Evolutionary conservation across 1,140 invertebrate species (phyloP), one percentile per base, ranked within the genome.

Genomic region (Lanistes nyassanus): DNA sequence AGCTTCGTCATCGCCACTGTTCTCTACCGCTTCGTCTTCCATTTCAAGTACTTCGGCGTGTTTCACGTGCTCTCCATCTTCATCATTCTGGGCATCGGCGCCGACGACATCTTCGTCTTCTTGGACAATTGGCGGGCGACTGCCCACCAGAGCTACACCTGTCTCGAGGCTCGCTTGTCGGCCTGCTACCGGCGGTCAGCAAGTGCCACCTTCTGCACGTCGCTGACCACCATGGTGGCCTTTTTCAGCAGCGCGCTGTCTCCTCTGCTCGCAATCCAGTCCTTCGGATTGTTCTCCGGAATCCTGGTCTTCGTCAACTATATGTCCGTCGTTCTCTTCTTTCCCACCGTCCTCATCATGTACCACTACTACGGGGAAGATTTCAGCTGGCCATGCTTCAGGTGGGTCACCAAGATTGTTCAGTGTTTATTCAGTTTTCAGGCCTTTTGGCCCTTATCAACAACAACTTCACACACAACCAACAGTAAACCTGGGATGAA

Each of bases 291-390:
- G 2, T 87, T 87, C 72, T 76, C 84, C 23, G 83, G 80, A 21
- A 58, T 85, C 3, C 80, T 86, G 9, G 79, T 87, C n/a, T 51
- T 82, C 11, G 78, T 85, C 34, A 86, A 87, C 77, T 87, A 85
- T 56, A 37, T 86, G 9, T 84, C 84, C 9, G 81, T 84, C 47
- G 78, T 87, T 36, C n/a, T 82, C 13, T 88, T 84, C 70, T 86
- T 87, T 68, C 87, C 87, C n/a, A 77, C 81, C 6, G 81, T 84
- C 21, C 80, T 88, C 19, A 79, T 88, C 55, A 51, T 86, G 13
- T 82, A 88, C 69, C 83, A 84, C 71, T 36, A 70, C 0, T 75
- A 81, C 42, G 79, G 77, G 53, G 79, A 82, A 55, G 64, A 72
- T n/a, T 78, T 67, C 34, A 65, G 73, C 34, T 80, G 76, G 76